Evolutionary conservation across 2,797 vertebrate species (phyloP).

Genomic region (Orestias chungarensis): DNA sequence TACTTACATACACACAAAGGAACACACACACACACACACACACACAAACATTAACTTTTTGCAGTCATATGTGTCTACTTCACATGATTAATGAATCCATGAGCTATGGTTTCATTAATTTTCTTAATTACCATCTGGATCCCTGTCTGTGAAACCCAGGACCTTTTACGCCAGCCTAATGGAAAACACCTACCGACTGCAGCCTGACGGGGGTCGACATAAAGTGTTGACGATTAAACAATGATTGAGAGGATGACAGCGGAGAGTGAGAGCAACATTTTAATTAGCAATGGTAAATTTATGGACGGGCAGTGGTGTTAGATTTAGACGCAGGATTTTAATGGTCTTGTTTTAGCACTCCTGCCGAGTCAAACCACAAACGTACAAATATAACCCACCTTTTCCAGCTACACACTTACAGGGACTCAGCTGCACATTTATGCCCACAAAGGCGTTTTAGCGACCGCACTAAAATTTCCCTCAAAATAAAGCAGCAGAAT

Average conservation of each 20-base stretch:
- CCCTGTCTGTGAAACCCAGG: constrained; percentile 35
- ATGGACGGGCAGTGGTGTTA: constrained; percentile 49
- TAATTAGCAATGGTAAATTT: constrained; percentile 69
- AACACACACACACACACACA: too few species aligned
- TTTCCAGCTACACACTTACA: not conserved
- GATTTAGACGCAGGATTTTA: constrained; percentile 61
- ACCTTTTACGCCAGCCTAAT: constrained; percentile 51
- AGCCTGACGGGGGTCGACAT: constrained; percentile 41
- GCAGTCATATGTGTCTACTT: constrained; percentile 19
- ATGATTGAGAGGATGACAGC: constrained; percentile 31
- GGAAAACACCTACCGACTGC: constrained; percentile 44
- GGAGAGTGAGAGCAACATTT: constrained; percentile 57
- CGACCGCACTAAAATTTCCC: constrained; percentile 35
- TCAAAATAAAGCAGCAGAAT: constrained; percentile 39
- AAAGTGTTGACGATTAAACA: constrained; percentile 50
- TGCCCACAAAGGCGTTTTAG: constrained; percentile 14
- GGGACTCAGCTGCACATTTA: not conserved
- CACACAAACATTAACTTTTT: too few species aligned
- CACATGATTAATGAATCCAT: constrained; percentile 22
- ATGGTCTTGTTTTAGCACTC: constrained; percentile 59
- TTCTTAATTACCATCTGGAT: constrained; percentile 54
- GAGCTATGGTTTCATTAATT: constrained; percentile 34
- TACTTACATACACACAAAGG: too few species aligned
- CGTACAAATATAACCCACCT: constrained; percentile 2
- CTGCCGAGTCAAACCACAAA: constrained; percentile 39